Evolutionary conservation across 1,140 invertebrate species (phyloP).

Genomic region (Caenorhabditis inopinata): DNA sequence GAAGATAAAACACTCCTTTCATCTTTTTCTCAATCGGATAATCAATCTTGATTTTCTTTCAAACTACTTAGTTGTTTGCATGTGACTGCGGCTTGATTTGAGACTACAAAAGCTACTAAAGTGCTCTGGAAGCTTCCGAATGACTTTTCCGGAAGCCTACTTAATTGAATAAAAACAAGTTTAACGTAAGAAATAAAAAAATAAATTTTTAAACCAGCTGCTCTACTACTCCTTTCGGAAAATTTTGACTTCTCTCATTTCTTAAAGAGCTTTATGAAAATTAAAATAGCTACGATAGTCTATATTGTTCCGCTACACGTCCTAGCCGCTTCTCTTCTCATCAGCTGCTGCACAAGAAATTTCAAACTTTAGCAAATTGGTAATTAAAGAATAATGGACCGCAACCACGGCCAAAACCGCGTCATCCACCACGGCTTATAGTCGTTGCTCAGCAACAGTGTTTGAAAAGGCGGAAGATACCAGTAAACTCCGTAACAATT

Average conservation of each 20-base stretch:
- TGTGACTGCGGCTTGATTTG: no score
- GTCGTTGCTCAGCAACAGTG: background rate
- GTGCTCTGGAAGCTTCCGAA: no score
- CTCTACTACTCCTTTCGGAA: no score
- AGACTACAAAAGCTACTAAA: no score
- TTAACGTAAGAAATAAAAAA: no score
- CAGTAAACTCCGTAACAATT: no score
- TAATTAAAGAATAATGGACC: background rate
- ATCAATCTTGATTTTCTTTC: slow-evolving; percentile 15
- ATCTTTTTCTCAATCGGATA: background rate
- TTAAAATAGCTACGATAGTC: background rate
- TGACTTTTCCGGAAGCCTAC: no score
- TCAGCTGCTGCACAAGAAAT: background rate
- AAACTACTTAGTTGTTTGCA: background rate
- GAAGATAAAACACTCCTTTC: background rate
- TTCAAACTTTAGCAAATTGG: no score
- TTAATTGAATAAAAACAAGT: no score
- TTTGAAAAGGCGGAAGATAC: no score
- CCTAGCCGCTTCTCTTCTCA: background rate
- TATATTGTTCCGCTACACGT: background rate
- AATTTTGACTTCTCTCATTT: background rate
- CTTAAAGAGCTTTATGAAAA: background rate
- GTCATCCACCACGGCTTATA: background rate
- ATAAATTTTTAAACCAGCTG: no score
- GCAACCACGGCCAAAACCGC: background rate